Evolutionary conservation across 2,113 vertebrate species (phyloP), one percentile per base, ranked within the genome.

Genomic region (Oncorhynchus mykiss): DNA sequence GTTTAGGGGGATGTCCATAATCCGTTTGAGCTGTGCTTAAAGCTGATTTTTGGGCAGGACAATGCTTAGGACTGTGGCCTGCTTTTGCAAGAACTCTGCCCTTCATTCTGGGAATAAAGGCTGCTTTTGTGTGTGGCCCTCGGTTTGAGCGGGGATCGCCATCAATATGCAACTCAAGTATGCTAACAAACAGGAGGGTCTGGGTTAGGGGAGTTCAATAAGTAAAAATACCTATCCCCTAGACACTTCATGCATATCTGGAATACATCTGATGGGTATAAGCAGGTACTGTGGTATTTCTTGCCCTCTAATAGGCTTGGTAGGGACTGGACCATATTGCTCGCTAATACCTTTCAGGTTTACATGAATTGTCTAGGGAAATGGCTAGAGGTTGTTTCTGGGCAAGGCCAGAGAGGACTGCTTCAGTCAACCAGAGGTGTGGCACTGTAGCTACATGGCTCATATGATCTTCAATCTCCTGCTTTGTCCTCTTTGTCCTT

Each of bases 401-500:
- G 1, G 13, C 3, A 18, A 14, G 51, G 51, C 51, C 51, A 12
- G 39, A 11, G 39, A 45, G 39, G 39, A 11, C 39, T 18, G 51
- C 16, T 54, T 54, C 14, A 54, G 51, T 5, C 51, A 11, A 18
- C 16, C 4, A 5, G 51, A 9, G 39, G 3, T 14, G 3, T 3
- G 51, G 14, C 3, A 18, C 51, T 54, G 51, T 54, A 54, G 51
- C 51, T 18, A 18, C 39, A 45, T 45, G 39, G n/a, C 57, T 39
- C 24, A 34, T 22, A 7, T 39, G 6, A 24, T 27, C n/a, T 1
- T 54, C 25, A 31, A n/a, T 34, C 2, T 3, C 39, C 13, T 59
- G 14, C 25, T 22, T 85, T 70, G 39, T 45, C 27, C 13, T 24
- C 75, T 74, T 8, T n/a, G 65, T 80, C 67, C 67, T 51, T 20